Evolutionary conservation across 2,113 vertebrate species (phyloP).

Genomic region (Calyptommatus sinebrachiatus): DNA sequence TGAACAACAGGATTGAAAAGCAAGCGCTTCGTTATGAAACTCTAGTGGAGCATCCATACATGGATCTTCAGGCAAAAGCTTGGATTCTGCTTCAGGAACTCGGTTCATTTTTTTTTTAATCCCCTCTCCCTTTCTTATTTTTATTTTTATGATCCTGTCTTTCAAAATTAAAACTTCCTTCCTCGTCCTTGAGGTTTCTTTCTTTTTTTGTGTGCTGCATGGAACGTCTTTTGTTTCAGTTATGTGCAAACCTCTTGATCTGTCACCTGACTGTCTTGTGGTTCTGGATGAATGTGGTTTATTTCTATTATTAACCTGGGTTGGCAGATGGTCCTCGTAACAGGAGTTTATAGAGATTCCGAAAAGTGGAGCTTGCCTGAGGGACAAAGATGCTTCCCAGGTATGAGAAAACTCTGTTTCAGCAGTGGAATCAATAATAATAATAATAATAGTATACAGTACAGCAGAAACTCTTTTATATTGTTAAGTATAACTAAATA

Average conservation of each 20-base stretch:
- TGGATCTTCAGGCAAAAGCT: constrained; percentile 38
- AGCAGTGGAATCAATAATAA: constrained; percentile 20
- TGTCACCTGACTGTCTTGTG: constrained; percentile 95
- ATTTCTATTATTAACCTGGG: constrained; percentile 89
- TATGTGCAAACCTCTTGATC: constrained; percentile 72
- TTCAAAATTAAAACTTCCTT: constrained; percentile 51
- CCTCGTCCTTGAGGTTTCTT: background rate
- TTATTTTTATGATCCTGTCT: constrained; percentile 34
- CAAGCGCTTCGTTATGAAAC: constrained; percentile 48
- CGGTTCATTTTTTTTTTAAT: constrained; percentile 36
- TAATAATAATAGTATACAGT: background rate
- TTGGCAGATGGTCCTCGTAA: constrained; percentile 72
- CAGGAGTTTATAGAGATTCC: constrained; percentile 69
- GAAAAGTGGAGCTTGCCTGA: constrained; percentile 70
- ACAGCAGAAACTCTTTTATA: background rate
- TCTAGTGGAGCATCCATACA: constrained; percentile 10
- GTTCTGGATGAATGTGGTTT: constrained; percentile 89
- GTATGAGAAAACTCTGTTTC: constrained; percentile 62
- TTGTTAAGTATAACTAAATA: background rate
- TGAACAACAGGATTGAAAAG: constrained; percentile 41
- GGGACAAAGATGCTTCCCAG: constrained; percentile 78
- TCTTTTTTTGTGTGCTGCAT: constrained; percentile 59
- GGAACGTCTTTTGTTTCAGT: constrained; percentile 76
- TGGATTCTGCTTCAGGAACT: constrained; percentile 1
- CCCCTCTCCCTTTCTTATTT: constrained; percentile 10